Conservation (phyloP, 2,113 vertebrate species). For the Zosterops japonicus region DNA sequence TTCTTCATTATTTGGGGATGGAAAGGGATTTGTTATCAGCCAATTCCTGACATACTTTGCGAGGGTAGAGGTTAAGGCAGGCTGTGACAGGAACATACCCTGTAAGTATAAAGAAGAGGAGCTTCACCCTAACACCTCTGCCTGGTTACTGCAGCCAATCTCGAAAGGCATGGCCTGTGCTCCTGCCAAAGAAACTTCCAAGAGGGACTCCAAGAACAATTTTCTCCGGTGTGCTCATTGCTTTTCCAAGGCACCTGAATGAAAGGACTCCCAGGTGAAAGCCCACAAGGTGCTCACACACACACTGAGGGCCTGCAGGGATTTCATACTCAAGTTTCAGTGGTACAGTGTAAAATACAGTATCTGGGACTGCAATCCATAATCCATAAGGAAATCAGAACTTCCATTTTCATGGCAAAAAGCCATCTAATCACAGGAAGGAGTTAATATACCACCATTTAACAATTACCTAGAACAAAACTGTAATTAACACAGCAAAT, state of each 20-base stretch:
- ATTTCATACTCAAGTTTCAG: not conserved
- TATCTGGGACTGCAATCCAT: not conserved
- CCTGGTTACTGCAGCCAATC: not conserved
- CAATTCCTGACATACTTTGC: slow-evolving; percentile 37
- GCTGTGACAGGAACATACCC: not conserved
- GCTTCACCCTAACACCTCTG: not conserved
- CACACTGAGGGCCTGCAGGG: not conserved
- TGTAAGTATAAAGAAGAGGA: not conserved
- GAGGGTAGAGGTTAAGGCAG: slow-evolving; percentile 34
- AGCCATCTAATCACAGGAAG: not conserved
- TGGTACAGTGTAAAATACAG: not conserved
- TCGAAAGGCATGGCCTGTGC: fast-evolving
- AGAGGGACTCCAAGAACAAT: not conserved
- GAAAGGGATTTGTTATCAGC: slow-evolving; percentile 47
- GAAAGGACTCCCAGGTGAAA: not conserved
- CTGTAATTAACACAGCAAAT: not conserved
- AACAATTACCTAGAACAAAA: not conserved
- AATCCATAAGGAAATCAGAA: not conserved
- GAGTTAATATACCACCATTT: not conserved
- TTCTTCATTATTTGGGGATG: slow-evolving; percentile 53
- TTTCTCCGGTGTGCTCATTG: not conserved
- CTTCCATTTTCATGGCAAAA: not conserved
- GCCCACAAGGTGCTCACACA: fast-evolving
- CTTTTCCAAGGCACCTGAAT: not conserved
- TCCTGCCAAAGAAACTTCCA: not conserved